Conservation (phyloP, 2,113 vertebrate species). For the Paedocypris sp. region DNA sequence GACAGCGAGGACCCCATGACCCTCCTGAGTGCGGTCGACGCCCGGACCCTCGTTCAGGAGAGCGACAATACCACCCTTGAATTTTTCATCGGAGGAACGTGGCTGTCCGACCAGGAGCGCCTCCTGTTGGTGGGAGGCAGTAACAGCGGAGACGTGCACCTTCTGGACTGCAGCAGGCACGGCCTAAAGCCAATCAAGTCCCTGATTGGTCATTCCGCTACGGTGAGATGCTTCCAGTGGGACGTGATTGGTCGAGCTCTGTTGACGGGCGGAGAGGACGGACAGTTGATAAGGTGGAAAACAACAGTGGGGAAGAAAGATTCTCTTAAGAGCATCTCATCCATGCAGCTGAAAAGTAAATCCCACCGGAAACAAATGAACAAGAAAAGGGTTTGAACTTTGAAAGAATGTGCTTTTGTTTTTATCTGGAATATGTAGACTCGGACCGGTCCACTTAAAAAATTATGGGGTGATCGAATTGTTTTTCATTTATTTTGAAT, state of each 20-base stretch:
- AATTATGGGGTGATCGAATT: no score
- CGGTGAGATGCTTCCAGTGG: slow-evolving; percentile 79
- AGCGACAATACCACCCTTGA: slow-evolving; percentile 47
- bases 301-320: slow-evolving; percentile 53
- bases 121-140: slow-evolving; percentile 74
- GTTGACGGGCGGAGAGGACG: slow-evolving; percentile 85
- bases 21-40: slow-evolving; percentile 59
- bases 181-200: slow-evolving; percentile 60
- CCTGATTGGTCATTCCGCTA: slow-evolving; percentile 67
- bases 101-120: slow-evolving; percentile 62
- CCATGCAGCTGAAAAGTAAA: slow-evolving; percentile 68
- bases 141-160: slow-evolving; percentile 61
- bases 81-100: slow-evolving; percentile 78
- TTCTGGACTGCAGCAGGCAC: slow-evolving; percentile 58
- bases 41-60: slow-evolving; percentile 44
- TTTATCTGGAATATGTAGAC: no score
- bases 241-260: slow-evolving; percentile 54
- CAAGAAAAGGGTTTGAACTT: slow-evolving; percentile 48
- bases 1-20: slow-evolving; percentile 72
- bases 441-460: no score
- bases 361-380: slow-evolving; percentile 58
- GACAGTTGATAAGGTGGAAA: slow-evolving; percentile 83
- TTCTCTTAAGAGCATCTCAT: slow-evolving; percentile 67
- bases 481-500: no score
- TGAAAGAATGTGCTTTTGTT: no score